Evolutionary conservation across 2,888 invertebrate species (phyloP).

Genomic region (Cremastobaeus sp.): DNA sequence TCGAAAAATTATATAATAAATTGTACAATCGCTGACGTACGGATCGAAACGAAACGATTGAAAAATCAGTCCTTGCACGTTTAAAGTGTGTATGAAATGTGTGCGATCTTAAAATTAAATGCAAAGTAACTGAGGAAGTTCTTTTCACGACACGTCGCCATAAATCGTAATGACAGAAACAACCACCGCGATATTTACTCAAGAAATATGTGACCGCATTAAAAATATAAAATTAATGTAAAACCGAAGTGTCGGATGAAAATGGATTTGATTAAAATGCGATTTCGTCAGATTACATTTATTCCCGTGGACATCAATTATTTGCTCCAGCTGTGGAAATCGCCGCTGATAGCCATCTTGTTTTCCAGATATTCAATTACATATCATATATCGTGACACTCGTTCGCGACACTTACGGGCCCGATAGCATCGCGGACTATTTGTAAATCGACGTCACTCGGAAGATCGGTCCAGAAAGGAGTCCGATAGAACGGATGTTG

Average conservation of each 20-base stretch:
- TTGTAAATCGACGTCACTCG: conserved; percentile 28
- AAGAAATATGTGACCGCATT: conserved; percentile 23
- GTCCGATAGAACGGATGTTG: conserved; percentile 13
- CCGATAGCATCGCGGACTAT: conserved; percentile 35
- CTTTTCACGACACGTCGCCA: background rate
- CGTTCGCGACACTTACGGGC: conserved; percentile 24
- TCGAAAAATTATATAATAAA: too few relatives aligned
- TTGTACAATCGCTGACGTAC: too few relatives aligned
- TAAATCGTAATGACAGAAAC: conserved; percentile 14
- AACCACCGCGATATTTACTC: background rate
- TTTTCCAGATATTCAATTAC: conserved; percentile 48
- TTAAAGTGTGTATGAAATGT: too few relatives aligned
- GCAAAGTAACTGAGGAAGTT: conserved; percentile 14
- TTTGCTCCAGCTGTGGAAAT: conserved; percentile 26
- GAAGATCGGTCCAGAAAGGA: conserved; percentile 1
- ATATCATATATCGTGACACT: conserved; percentile 26
- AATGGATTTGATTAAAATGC: conserved; percentile 46
- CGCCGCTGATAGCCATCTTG: conserved; percentile 35
- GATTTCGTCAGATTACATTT: conserved; percentile 25
- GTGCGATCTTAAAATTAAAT: too few relatives aligned
- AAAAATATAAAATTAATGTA: conserved; percentile 31
- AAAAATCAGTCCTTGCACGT: too few relatives aligned
- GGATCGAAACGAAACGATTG: too few relatives aligned
- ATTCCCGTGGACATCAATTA: conserved; percentile 33
- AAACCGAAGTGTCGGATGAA: conserved; percentile 31